Evolutionary conservation across 2,797 vertebrate species (phyloP).

Genomic region (Microctenopoma stevenorrisi): DNA sequence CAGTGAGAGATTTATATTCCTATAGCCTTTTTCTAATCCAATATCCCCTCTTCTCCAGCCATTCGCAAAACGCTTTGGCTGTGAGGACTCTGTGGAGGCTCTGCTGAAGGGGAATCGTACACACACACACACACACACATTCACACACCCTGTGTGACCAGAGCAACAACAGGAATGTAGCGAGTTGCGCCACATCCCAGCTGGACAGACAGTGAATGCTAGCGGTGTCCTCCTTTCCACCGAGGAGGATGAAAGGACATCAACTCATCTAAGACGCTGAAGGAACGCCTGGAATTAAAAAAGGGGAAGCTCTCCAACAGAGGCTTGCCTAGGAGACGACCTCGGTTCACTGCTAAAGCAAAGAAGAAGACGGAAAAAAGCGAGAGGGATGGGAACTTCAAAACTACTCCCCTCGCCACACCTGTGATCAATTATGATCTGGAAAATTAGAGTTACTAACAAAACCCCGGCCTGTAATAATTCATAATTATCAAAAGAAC

Average conservation of each 20-base stretch:
- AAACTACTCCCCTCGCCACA: slow-evolving; percentile 71
- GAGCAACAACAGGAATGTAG: slow-evolving; percentile 82
- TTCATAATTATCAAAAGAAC: slow-evolving; percentile 80
- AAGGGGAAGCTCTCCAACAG: slow-evolving; percentile 79
- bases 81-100: slow-evolving; percentile 72
- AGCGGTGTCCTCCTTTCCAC: slow-evolving; percentile 78
- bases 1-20: slow-evolving; percentile 79
- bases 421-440: slow-evolving; percentile 82
- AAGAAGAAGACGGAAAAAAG: slow-evolving; percentile 49
- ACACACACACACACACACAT: slow-evolving; percentile 39
- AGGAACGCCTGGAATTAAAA: slow-evolving; percentile 81
- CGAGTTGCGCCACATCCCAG: slow-evolving; percentile 81
- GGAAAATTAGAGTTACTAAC: slow-evolving; percentile 80
- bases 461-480: slow-evolving; percentile 77
- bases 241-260: slow-evolving; percentile 81
- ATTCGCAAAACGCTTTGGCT: slow-evolving; percentile 79
- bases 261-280: slow-evolving; percentile 72
- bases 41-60: slow-evolving; percentile 74
- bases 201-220: slow-evolving; percentile 79
- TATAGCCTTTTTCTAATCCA: slow-evolving; percentile 79
- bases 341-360: slow-evolving; percentile 75
- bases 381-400: slow-evolving; percentile 58
- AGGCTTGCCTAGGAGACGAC: slow-evolving; percentile 75
- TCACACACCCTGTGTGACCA: slow-evolving; percentile 78
- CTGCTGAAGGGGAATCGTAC: slow-evolving; percentile 62